Conservation (phyloP, 2,888 invertebrate genomes). For the Callimorpha dominula region DNA sequence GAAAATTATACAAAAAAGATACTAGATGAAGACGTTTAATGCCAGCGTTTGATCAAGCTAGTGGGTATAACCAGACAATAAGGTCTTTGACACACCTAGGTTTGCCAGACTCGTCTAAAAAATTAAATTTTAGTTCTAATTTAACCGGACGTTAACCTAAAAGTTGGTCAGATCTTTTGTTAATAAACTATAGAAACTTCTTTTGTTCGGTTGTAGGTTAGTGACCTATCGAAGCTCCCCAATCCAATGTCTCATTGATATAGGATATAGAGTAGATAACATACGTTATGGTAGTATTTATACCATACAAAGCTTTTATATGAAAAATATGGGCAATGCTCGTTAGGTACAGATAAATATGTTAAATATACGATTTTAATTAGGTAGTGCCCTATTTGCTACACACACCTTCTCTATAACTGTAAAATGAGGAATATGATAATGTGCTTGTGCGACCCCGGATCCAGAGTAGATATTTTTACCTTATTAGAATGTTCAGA, state of each 20-base stretch:
- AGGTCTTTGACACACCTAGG: constrained; percentile 30
- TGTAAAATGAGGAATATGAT: too few species aligned
- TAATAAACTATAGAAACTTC: constrained; percentile 16
- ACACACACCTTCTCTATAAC: too few species aligned
- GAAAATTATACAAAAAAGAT: too few species aligned
- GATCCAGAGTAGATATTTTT: too few species aligned
- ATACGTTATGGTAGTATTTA: too few species aligned
- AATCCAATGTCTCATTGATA: not conserved
- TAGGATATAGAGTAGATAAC: not conserved
- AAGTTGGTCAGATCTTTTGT: constrained; percentile 21
- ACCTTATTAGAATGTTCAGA: too few species aligned
- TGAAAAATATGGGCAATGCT: too few species aligned
- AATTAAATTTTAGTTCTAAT: constrained; percentile 41
- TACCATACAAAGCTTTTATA: too few species aligned
- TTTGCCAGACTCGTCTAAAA: constrained; percentile 44
- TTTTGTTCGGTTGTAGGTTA: constrained; percentile 19
- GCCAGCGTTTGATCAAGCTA: constrained; percentile 9
- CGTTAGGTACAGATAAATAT: too few species aligned
- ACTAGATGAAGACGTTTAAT: not conserved
- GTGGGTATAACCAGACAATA: constrained; percentile 35
- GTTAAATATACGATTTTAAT: too few species aligned
- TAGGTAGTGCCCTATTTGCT: too few species aligned
- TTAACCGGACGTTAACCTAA: constrained; percentile 41
- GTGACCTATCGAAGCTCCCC: constrained; percentile 12
- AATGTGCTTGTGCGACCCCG: too few species aligned